These are phyloP conservation scores for Drosophila nigricruria DNA, from an alignment of 2,888 invertebrate species.

Conservation along the genomic window DNA sequence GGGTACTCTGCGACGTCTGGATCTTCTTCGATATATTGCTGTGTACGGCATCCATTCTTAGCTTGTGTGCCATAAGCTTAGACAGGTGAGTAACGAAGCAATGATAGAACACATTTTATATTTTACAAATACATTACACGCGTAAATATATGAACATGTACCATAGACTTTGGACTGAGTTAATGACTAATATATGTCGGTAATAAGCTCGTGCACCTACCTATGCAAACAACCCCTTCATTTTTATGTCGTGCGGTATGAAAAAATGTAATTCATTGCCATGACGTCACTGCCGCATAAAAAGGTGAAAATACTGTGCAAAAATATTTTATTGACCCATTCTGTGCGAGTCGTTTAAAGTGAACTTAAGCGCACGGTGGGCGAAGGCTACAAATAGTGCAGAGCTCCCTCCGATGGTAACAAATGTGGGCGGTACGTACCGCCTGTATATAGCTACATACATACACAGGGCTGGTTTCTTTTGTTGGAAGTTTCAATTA, in stretches of 20 bases:
- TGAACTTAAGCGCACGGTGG: conserved; percentile 19
- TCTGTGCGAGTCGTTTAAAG: conserved; percentile 42
- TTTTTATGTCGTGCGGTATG: conserved; percentile 36
- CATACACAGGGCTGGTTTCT: conserved; percentile 36
- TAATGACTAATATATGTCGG: conserved; percentile 4
- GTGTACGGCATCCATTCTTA: conserved; percentile 75
- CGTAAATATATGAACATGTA: background rate
- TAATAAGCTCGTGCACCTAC: background rate
- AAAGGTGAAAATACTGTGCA: conserved; percentile 70
- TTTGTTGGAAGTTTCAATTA: conserved; percentile 79
- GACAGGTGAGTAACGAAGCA: conserved; percentile 58
- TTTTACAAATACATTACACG: background rate
- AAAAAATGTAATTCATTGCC: conserved; percentile 44
- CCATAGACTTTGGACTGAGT: background rate
- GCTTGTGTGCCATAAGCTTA: conserved; percentile 62
- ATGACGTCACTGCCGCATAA: conserved; percentile 56
- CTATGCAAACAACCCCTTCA: conserved; percentile 30
- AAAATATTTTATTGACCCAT: conserved; percentile 71
- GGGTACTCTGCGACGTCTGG: conserved; percentile 96
- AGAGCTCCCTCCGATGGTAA: conserved; percentile 4
- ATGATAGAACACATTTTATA: background rate
- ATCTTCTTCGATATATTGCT: conserved; percentile 96
- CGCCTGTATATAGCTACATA: background rate
- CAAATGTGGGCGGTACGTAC: conserved; percentile 31
- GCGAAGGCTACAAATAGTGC: conserved; percentile 35